These are phyloP conservation scores for Chloroceryle inda DNA, from an alignment of 2,797 vertebrate genomes.

Conservation along the genomic window DNA sequence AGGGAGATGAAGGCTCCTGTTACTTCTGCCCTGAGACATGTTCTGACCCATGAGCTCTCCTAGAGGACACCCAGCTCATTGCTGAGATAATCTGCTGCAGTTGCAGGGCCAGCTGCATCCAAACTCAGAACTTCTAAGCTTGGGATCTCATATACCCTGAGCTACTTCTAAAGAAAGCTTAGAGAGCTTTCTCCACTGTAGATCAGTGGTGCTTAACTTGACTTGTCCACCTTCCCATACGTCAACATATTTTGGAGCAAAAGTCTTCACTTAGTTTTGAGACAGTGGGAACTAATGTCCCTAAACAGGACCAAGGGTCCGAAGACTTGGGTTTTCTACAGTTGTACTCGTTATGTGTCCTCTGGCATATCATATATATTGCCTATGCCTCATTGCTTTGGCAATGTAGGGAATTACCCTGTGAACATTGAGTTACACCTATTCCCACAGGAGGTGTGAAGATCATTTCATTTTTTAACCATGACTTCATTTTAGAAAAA, in stretches of 20 bases:
- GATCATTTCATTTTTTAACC: neutral
- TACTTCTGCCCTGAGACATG: neutral
- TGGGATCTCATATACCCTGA: neutral
- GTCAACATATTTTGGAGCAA: neutral
- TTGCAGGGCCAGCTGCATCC: neutral
- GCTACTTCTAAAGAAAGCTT: neutral
- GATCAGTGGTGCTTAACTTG: neutral
- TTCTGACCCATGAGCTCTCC: neutral
- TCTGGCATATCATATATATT: neutral
- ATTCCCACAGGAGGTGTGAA: neutral
- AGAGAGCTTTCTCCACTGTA: neutral
- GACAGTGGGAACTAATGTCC: neutral
- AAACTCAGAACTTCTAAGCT: neutral
- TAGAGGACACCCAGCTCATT: neutral
- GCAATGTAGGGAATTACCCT: neutral
- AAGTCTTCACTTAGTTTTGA: neutral
- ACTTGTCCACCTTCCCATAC: neutral
- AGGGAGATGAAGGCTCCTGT: neutral
- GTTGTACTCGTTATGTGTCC: neutral
- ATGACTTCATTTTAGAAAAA: neutral
- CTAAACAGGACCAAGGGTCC: neutral
- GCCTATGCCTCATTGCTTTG: fast-evolving
- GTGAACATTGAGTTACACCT: fast-evolving
- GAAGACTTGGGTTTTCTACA: neutral
- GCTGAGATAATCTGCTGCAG: neutral